Conservation (phyloP, 2,888 invertebrate genomes). For the Conus canariensis region DNA sequence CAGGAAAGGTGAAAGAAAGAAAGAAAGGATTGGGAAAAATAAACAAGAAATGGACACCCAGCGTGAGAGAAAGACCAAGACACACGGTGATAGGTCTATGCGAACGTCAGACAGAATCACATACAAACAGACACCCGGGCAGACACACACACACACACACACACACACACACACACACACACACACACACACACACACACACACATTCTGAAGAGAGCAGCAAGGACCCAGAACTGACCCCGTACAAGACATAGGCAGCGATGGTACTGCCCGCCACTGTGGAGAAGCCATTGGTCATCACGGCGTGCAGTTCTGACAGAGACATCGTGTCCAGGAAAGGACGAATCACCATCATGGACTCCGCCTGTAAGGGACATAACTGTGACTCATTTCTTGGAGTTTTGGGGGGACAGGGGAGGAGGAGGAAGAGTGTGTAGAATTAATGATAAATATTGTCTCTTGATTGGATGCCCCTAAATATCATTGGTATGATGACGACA, state of each 20-base stretch:
- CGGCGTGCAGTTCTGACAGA: constrained; percentile 59
- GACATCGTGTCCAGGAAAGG: constrained; percentile 86
- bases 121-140: background rate
- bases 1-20: no score
- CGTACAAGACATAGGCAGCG: constrained; percentile 59
- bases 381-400: no score
- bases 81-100: no score
- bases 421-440: no score
- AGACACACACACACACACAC: no score
- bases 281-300: constrained; percentile 67
- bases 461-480: no score
- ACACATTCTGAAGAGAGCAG: no score
- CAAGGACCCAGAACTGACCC: constrained; percentile 49
- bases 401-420: no score
- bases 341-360: constrained; percentile 91
- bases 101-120: background rate
- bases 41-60: background rate
- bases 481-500: no score
- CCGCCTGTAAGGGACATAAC: constrained; percentile 83
- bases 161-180: background rate
- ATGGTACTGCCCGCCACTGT: constrained; percentile 62
- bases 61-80: background rate
- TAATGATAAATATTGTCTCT: background rate
- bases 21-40: background rate
- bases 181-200: no score